Base-by-base conservation (phyloP, 2,113 vertebrate genomes). In the Tricholaema leucomelas region DNA sequence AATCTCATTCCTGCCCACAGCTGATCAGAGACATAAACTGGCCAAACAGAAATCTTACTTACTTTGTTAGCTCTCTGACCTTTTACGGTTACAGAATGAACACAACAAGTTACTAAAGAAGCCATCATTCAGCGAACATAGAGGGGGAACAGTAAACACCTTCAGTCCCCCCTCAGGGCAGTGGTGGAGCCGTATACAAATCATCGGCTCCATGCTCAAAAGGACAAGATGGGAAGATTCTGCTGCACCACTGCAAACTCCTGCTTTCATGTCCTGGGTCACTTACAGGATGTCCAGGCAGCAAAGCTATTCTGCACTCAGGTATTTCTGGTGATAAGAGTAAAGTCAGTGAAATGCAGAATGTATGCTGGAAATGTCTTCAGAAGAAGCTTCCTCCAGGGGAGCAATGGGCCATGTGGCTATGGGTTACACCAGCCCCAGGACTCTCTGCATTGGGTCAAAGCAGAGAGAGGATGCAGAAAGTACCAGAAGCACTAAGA, bases 401-500 rank as follows among this genome's bases (percentile, higher is more conserved):
- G 36, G 6, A 76, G 24, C 28, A 38, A 25, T 52, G 16, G 76
- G 50, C 58, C 42, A 27, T 1, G 1, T 12, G 12, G 16, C 69
- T 27, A 30, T 11, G 33, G 18, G 23, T 1, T 36, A 10, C 40
- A 24, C 15, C 48, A 61, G 55, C 33, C 44, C 44, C 74, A 33
- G 38, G 30, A 23, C 19, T 15, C 31, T 65, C 54, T 31, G 25
- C 75, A 56, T 7, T 9, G 19, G 15, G 40, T 42, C 55, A 69
- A n/a, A 80, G 42, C 27, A 78, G 54, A 61, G 21, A 15, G 46
- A n/a, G 50, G 56, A 35, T 2, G n/a, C 10, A 25, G 27, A 25
- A 15, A 11, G 25, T 13, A 52, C 31, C 7, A n/a, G 48, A 8
- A 7, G 13, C 9, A 79, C 31, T 2, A 0, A 44, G 33, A 4